Conservation (phyloP, 2,113 vertebrate species). For the Onychostruthus taczanowskii region DNA sequence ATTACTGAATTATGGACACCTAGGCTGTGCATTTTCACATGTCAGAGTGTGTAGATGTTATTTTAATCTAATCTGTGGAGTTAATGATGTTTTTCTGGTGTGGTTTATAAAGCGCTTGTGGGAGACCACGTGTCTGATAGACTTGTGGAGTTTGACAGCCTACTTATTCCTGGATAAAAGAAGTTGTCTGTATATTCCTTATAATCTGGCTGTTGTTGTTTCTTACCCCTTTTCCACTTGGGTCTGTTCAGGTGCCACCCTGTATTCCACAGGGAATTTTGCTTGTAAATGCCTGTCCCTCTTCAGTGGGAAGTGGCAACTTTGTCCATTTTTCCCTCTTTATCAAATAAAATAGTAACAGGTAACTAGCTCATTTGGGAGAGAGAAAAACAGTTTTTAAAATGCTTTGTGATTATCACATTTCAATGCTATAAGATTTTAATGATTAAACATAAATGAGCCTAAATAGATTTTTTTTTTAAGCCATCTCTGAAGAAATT, state of each 20-base stretch:
- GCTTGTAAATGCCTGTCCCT: neutral
- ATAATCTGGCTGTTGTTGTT: neutral
- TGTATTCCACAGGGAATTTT: neutral
- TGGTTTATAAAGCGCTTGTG: neutral
- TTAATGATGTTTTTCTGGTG: neutral
- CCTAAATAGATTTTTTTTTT: neutral
- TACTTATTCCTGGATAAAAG: neutral
- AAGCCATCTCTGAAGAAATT: neutral
- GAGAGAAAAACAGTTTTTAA: no score
- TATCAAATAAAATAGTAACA: neutral
- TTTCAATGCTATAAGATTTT: neutral
- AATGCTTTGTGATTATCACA: neutral
- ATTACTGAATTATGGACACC: neutral
- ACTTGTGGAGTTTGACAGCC: neutral
- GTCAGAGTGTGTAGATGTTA: neutral
- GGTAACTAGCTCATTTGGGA: no score
- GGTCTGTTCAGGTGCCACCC: neutral
- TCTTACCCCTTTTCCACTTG: accelerated
- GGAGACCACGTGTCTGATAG: accelerated
- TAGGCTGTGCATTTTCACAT: accelerated
- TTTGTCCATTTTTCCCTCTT: neutral
- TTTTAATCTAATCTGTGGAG: neutral
- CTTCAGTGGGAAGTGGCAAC: neutral
- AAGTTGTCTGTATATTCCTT: neutral
- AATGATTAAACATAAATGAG: neutral